Evolutionary conservation across 2,113 vertebrate species (phyloP).

Genomic region (Aegithalos caudatus): DNA sequence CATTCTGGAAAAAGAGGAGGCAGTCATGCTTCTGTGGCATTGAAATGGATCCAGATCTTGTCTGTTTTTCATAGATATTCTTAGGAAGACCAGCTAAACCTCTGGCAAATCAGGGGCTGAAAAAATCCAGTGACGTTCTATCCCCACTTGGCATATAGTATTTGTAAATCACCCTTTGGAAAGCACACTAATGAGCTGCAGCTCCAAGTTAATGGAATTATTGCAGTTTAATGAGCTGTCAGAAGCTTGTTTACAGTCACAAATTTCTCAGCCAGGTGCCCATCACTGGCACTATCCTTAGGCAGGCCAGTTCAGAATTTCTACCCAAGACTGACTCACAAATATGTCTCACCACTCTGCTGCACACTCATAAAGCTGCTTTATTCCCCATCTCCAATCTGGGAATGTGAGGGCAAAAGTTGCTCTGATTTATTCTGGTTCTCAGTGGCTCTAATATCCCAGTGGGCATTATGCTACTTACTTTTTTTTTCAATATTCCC

Average conservation of each 20-base stretch:
- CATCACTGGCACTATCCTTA: neutral
- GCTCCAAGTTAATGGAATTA: neutral
- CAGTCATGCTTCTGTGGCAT: neutral
- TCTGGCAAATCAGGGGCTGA: neutral
- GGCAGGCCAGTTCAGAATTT: neutral
- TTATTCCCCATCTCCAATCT: neutral
- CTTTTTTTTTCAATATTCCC: neutral
- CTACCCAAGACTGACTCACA: neutral
- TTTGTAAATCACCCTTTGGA: slow-evolving; percentile 3
- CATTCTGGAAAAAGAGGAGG: neutral
- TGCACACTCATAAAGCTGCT: neutral
- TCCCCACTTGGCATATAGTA: neutral
- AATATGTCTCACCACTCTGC: neutral
- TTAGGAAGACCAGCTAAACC: slow-evolving; percentile 10
- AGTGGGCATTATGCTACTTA: neutral
- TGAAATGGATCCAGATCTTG: slow-evolving; percentile 19
- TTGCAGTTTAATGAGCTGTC: slow-evolving; percentile 26
- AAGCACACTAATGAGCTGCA: slow-evolving; percentile 24
- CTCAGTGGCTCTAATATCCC: neutral
- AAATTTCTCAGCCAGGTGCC: slow-evolving; percentile 24
- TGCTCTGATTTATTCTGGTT: neutral
- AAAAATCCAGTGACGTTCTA: neutral
- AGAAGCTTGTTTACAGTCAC: slow-evolving; percentile 33
- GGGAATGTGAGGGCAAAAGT: neutral
- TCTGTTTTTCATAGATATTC: neutral